These are phyloP conservation scores for Miichthys miiuy DNA, from an alignment of 2,797 vertebrate genomes.

Conservation along the genomic window DNA sequence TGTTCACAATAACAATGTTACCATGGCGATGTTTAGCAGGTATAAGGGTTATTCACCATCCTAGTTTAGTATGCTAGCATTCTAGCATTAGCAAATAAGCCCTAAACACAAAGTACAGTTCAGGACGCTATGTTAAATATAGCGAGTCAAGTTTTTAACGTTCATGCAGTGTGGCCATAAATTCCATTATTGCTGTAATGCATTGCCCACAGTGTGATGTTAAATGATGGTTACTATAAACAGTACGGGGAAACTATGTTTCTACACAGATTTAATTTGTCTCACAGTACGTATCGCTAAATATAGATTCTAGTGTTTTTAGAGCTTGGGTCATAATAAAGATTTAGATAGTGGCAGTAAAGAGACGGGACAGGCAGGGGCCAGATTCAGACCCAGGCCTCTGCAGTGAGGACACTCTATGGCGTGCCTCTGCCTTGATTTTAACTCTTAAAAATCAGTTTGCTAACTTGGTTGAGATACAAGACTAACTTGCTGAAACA, in stretches of 20 bases:
- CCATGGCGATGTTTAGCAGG: too few relatives aligned
- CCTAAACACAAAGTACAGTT: too few relatives aligned
- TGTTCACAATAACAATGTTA: too few relatives aligned
- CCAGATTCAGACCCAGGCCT: too few relatives aligned
- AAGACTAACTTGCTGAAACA: background rate
- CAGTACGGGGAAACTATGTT: background rate
- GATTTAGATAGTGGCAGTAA: background rate
- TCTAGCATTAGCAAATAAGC: too few relatives aligned
- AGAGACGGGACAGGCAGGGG: too few relatives aligned
- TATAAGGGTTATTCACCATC: too few relatives aligned
- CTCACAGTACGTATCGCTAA: background rate
- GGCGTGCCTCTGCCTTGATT: background rate
- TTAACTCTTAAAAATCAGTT: background rate
- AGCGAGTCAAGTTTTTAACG: too few relatives aligned
- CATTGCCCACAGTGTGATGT: background rate
- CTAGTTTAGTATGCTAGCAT: too few relatives aligned
- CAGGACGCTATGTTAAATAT: too few relatives aligned
- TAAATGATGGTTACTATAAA: background rate
- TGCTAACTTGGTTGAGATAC: background rate
- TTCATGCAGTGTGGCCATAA: background rate
- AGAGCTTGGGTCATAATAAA: background rate
- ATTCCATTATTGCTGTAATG: background rate
- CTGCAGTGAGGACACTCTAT: too few relatives aligned
- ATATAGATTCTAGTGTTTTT: background rate
- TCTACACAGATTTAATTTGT: background rate